Conservation (phyloP, 1,140 invertebrate species). For the Drosophila tropicalis region DNA sequence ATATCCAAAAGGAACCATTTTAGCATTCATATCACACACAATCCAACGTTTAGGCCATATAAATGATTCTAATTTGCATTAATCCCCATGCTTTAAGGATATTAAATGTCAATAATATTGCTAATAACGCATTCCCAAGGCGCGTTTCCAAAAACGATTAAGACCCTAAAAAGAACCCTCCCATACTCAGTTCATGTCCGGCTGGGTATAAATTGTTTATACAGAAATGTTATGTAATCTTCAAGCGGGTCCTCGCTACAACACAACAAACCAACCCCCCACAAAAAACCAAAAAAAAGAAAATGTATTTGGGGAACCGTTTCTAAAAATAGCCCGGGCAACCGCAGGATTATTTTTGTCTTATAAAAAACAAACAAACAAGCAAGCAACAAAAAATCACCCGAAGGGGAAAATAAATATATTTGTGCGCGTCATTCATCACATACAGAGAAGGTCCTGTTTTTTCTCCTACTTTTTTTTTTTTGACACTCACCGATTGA, state of each 20-base stretch:
- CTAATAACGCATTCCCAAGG: conserved; percentile 6
- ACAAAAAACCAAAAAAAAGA: too few relatives aligned
- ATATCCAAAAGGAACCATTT: not conserved
- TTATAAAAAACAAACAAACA: conserved; percentile 10
- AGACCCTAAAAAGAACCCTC: not conserved
- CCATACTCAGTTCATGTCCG: not conserved
- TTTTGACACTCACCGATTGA: conserved; percentile 66
- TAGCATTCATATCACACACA: not conserved
- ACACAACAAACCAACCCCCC: not conserved
- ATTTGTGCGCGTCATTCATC: conserved; percentile 11
- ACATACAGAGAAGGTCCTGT: not conserved
- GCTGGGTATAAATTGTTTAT: not conserved
- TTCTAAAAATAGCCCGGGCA: conserved; percentile 42
- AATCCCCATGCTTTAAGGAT: not conserved
- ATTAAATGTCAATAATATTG: not conserved
- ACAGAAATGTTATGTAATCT: conserved; percentile 16
- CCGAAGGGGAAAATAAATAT: not conserved
- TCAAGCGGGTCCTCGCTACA: not conserved
- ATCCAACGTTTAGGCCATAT: not conserved
- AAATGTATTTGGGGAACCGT: not conserved
- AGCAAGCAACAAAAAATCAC: conserved; percentile 7
- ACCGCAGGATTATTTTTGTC: conserved; percentile 30
- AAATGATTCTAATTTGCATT: not conserved
- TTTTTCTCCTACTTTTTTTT: not conserved
- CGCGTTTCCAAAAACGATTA: not conserved